Base-by-base conservation (phyloP, 2,113 vertebrate genomes). In the Alosa alosa region DNA sequence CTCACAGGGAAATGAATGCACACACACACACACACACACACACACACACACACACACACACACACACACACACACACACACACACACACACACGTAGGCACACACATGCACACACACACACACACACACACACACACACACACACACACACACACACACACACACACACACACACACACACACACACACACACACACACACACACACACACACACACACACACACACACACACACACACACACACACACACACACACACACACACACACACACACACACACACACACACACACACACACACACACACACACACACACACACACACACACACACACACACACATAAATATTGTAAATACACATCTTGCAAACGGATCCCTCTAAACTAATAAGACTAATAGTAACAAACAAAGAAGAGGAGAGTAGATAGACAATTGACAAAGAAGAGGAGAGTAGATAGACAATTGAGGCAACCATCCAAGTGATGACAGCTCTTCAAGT, bases 171-270 rank as follows among this genome's bases (percentile, higher is more conserved):
- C 31, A 75, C 72, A 57, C 72, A 75, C 72, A 72, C 64, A 72
- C 64, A 72, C 64, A 72, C 64, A 72, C 64, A 72, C 22, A 9
- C 25, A 25, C 60, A 68, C 64, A 31, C n/a, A 72, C n/a, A 72
- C n/a, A 72, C 64, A 72, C 64, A 72, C n/a, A 72, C 64, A 72
- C n/a, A 31, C 64, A 11, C 64, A 72, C 25, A 86, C 87, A 91
- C 6, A 72, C 64, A 72, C n/a, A n/a, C 57, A 60, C 50, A 52
- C 17, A 46, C 46, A 8, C 7, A 5, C 6, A 47, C 46, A 47
- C 10, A 47, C 6, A 47, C 10, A 47, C 18, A 64, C 57, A 60
- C 5, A 68, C 60, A 68, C 60, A 68, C 60, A 68, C 60, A 68
- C 20, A n/a, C 64, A 68, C 64, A 68, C 64, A 68, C 64, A 68